Percentiles rank a stretch among this genome's conserved stretches.
phyloP scores from a whole-genome alignment of 2,888 invertebrate species.

The Shargacucullia verbasci region DNA sequence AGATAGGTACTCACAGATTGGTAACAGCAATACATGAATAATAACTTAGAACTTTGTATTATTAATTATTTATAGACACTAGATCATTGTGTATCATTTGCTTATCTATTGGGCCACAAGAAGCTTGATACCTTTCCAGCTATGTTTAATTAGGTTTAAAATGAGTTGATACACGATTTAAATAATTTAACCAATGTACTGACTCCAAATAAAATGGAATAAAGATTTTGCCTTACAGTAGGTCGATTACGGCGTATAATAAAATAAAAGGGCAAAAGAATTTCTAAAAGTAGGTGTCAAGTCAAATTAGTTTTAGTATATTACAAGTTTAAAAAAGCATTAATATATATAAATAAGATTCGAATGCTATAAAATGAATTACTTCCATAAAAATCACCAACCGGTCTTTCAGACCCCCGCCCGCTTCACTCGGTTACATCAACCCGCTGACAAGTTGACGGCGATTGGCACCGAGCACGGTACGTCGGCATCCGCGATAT shows the following conservation, averaged over 20 bases:
- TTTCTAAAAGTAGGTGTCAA: no score
- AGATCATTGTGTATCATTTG: conserved; percentile 31
- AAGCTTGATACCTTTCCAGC: conserved; percentile 30
- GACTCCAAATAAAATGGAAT: no score
- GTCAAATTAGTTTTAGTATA: no score
- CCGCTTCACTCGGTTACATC: conserved; percentile 61
- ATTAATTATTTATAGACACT: conserved; percentile 41
- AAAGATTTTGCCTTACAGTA: no score
- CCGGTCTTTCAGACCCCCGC: conserved; percentile 28
- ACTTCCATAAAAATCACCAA: no score
- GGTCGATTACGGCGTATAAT: no score
- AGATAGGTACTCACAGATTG: conserved; percentile 11
- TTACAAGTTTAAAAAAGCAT: no score
- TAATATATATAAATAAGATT: no score
- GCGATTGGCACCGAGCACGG: conserved; percentile 67
- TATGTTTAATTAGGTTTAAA: conserved; percentile 29
- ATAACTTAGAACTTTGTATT: conserved; percentile 35
- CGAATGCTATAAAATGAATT: no score
- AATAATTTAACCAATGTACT: no score
- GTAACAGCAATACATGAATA: conserved; percentile 31
- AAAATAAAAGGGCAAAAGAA: no score
- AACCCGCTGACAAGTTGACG: conserved; percentile 70
- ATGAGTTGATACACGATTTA: conserved; percentile 2
- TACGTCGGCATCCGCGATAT: conserved; percentile 71
- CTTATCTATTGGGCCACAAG: conserved; percentile 40